Base-by-base conservation (phyloP, 1,140 invertebrate species). In the Saccostrea cuccullata region DNA sequence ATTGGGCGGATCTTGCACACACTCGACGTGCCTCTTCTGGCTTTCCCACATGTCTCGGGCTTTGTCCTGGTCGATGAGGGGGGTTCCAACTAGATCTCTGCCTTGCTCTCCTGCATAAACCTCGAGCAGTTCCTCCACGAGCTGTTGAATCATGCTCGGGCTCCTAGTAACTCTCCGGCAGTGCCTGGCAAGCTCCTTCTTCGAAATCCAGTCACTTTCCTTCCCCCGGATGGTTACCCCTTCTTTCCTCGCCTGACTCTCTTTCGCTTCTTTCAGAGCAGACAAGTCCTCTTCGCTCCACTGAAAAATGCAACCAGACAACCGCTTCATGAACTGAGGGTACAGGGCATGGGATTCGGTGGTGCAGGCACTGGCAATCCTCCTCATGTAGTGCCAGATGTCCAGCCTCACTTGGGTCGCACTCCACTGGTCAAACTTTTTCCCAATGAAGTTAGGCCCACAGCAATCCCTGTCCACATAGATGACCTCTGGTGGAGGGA, bases 321-420 rank as follows among this genome's bases (percentile, higher is more conserved):
- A 84, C 0, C 82, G 30, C 6, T 40, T 26, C 86, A 91, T 86
- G 58, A 91, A 91, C 8, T 47, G 36, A 0, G 64, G 83, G 85
- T 93, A 92, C 36, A 93, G 89, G 4, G 9, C 88, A 56, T 92
- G 92, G 3, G 88, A 77, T 12, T 93, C 90, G 9, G 90, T 91
- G 36, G 89, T 90, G 26, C 87, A 90, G 9, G 87, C 88, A 17
- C n/a, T 2, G 4, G 92, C 77, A 20, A 93, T 36, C 5, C 90
- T 55, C 3, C 92, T 77, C 91, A 92, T 93, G 87, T 92, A 92
- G 64, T 93, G 92, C 92, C 93, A 93, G 3, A 92, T 85, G 83
- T 93, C 92, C 5, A 93, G 89, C 15, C 91, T 70, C 23, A 93
- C 30, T n/a, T 47, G 36, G 13, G n/a, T 83, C 1, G 40, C 82